A percentile compares a stretch with the other conserved stretches of the same genome.
Evolutionary conservation across 1,140 invertebrate species (phyloP).

Genomic region (Megathymus violae): DNA sequence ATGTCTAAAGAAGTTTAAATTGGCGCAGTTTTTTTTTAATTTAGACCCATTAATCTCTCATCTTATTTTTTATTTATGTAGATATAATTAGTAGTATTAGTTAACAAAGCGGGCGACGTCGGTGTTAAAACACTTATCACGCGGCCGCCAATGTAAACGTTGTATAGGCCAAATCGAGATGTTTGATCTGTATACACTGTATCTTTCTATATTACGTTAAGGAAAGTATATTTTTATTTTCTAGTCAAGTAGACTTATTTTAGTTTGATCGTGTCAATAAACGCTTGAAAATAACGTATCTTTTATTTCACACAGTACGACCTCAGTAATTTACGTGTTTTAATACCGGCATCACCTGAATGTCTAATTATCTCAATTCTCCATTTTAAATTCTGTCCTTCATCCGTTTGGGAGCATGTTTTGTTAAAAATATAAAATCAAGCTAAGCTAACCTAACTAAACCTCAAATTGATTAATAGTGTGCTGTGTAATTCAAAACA

Average conservation of each 20-base stretch:
- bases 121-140: conserved; percentile 66
- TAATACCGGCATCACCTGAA: conserved; percentile 78
- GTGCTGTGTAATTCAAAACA: too few relatives aligned
- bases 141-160: conserved; percentile 30
- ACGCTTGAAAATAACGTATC: conserved; percentile 45
- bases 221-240: conserved; percentile 21
- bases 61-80: conserved; percentile 5
- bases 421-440: too few relatives aligned
- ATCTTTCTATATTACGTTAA: conserved; percentile 15
- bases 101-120: conserved; percentile 51
- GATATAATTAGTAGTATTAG: conserved; percentile 16
- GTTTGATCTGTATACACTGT: conserved; percentile 21
- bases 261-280: conserved; percentile 62
- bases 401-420: too few relatives aligned
- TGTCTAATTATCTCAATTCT: too few relatives aligned
- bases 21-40: too few relatives aligned
- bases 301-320: conserved; percentile 38
- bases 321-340: conserved; percentile 55
- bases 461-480: background rate
- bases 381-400: too few relatives aligned
- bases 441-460: background rate
- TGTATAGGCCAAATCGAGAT: conserved; percentile 43
- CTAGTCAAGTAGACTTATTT: conserved; percentile 39
- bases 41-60: too few relatives aligned
- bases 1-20: too few relatives aligned